Percentiles rank a stretch among this genome's conserved stretches.
phyloP scores from a whole-genome alignment of 1,140 invertebrate genomes.

The Sinonovacula constricta region DNA sequence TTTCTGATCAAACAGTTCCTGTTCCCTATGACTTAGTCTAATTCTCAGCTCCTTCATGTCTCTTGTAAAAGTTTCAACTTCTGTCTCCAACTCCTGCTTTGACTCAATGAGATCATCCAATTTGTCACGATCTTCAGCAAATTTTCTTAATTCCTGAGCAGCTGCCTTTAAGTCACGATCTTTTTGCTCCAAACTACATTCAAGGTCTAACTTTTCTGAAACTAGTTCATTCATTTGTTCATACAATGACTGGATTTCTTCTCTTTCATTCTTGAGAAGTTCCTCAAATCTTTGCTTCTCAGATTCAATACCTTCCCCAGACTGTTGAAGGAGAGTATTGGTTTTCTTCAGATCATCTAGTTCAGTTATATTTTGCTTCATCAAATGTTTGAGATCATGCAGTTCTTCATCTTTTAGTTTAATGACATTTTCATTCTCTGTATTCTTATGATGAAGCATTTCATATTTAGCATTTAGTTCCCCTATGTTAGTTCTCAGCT shows the following conservation, averaged over 20 bases:
- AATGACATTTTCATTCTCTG: slow-evolving; percentile 32
- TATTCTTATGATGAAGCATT: slow-evolving; percentile 29
- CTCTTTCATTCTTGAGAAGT: slow-evolving; percentile 36
- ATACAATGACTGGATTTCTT: slow-evolving; percentile 45
- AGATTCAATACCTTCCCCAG: slow-evolving; percentile 25
- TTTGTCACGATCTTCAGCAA: slow-evolving; percentile 40
- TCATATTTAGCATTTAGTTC: slow-evolving; percentile 44
- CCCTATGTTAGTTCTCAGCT: slow-evolving; percentile 10
- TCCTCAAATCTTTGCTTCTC: slow-evolving; percentile 43
- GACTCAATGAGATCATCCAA: slow-evolving; percentile 35
- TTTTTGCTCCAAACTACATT: slow-evolving; percentile 40
- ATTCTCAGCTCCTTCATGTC: slow-evolving; percentile 15
- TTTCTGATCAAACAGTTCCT: slow-evolving; percentile 48
- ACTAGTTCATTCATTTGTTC: slow-evolving; percentile 49
- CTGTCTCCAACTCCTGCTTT: slow-evolving; percentile 14
- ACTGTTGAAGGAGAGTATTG: slow-evolving; percentile 25
- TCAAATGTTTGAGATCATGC: slow-evolving; percentile 17
- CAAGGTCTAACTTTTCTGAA: slow-evolving; percentile 43
- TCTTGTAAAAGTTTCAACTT: slow-evolving; percentile 31
- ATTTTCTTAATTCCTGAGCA: slow-evolving; percentile 42
- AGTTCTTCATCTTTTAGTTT: slow-evolving; percentile 32
- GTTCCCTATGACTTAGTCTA: slow-evolving; percentile 34
- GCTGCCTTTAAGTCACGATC: slow-evolving; percentile 42
- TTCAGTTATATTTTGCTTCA: slow-evolving; percentile 38
- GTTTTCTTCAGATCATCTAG: slow-evolving; percentile 46